Percentiles rank a stretch among this genome's conserved stretches.
These are phyloP conservation scores for Megalurothrips usitatus DNA, from an alignment of 2,888 invertebrate species.

Conservation along the genomic window DNA sequence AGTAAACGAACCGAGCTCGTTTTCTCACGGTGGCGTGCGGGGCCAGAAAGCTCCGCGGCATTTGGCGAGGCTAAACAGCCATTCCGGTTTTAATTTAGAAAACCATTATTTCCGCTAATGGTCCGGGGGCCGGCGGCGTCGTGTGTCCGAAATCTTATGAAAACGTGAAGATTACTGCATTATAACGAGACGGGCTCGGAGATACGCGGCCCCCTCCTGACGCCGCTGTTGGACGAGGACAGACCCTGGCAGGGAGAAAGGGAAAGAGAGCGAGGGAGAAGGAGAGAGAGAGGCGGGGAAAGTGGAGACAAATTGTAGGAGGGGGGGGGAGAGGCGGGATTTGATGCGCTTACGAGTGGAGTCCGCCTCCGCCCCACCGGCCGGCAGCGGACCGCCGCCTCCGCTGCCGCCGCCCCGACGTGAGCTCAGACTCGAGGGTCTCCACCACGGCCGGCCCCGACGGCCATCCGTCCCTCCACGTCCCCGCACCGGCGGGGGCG, in stretches of 20 bases:
- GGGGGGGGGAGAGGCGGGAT: neutral
- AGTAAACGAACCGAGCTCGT: too few species aligned
- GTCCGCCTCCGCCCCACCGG: neutral
- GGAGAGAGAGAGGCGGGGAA: neutral
- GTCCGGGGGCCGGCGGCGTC: too few species aligned
- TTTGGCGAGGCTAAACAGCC: too few species aligned
- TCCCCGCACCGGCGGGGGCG: too few species aligned
- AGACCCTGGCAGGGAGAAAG: neutral
- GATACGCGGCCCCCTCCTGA: too few species aligned
- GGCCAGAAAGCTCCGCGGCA: too few species aligned
- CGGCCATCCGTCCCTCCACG: neutral
- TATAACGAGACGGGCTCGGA: too few species aligned
- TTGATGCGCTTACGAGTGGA: conserved; percentile 7
- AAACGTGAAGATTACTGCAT: too few species aligned
- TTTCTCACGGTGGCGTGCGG: too few species aligned
- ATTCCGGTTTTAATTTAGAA: too few species aligned
- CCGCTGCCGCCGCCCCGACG: neutral
- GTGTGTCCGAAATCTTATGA: too few species aligned
- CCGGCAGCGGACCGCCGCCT: neutral
- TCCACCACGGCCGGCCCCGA: neutral
- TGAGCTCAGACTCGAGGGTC: neutral
- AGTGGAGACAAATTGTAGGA: conserved; percentile 20
- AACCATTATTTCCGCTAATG: too few species aligned
- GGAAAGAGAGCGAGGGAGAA: neutral
- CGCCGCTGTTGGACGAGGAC: neutral